phyloP scores from a whole-genome alignment of 2,797 vertebrate species.

The Oryzias sinensis region DNA sequence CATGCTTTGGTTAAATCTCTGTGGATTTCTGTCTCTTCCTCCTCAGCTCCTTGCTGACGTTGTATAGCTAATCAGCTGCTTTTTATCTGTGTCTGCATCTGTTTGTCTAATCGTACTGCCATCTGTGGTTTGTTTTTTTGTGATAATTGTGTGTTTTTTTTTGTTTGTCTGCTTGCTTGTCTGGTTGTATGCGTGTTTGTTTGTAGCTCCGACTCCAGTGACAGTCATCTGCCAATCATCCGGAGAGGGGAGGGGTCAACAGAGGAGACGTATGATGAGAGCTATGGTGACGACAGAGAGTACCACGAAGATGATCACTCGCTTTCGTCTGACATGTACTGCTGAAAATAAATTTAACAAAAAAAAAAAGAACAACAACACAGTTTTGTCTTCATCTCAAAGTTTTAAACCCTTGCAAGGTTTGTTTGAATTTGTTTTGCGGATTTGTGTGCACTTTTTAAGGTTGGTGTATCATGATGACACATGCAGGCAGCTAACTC shows the following conservation, averaged over 20 bases:
- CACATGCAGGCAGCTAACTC: constrained; percentile 89
- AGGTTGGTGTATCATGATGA: constrained; percentile 93
- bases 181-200: constrained; percentile 23
- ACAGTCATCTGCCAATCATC: constrained; percentile 89
- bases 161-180: constrained; percentile 30
- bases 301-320: constrained; percentile 87
- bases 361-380: not conserved
- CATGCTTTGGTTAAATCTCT: constrained; percentile 35
- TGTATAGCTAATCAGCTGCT: constrained; percentile 48
- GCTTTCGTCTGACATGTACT: constrained; percentile 90
- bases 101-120: constrained; percentile 34
- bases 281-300: constrained; percentile 81
- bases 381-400: constrained; percentile 12
- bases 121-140: constrained; percentile 39
- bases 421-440: constrained; percentile 6
- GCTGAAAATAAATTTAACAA: constrained; percentile 12
- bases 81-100: constrained; percentile 41
- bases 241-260: constrained; percentile 85
- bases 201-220: constrained; percentile 88
- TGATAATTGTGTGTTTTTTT: constrained; percentile 18
- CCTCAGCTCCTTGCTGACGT: constrained; percentile 23
- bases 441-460: constrained; percentile 29
- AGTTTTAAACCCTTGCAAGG: not conserved
- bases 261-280: constrained; percentile 87
- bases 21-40: constrained; percentile 32